Evolutionary conservation across 2,113 vertebrate species (phyloP).

Genomic region (Athene cunicularia): DNA sequence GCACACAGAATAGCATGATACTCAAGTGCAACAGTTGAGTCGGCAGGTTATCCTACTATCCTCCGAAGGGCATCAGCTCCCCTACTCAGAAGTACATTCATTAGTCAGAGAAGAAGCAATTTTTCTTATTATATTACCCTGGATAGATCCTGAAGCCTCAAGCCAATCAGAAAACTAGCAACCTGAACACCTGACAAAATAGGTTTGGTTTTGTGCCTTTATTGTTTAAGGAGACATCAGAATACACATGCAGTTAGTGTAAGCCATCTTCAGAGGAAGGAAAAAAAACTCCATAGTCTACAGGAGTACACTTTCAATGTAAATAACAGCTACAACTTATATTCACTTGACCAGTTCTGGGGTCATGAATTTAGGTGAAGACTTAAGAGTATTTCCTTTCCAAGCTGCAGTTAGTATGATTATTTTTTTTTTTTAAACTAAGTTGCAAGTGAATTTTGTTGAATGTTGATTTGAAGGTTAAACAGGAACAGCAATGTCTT

Average conservation of each 20-base stretch:
- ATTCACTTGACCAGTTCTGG: no score
- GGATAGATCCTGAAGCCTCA: not conserved
- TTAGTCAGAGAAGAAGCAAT: not conserved
- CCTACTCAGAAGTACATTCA: not conserved
- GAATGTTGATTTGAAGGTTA: not conserved
- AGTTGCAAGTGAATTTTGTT: not conserved
- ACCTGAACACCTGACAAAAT: not conserved
- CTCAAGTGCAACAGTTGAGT: not conserved
- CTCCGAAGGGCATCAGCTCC: not conserved
- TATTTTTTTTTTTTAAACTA: no score
- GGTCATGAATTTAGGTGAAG: no score
- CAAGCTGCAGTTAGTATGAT: no score
- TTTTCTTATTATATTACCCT: not conserved
- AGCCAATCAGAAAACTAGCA: not conserved
- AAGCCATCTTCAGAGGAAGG: not conserved
- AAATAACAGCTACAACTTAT: not conserved
- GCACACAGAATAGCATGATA: not conserved
- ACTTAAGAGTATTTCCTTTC: not conserved
- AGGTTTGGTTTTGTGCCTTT: not conserved
- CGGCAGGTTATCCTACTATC: not conserved
- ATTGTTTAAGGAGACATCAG: not conserved
- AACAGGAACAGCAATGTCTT: not conserved
- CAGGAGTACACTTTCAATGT: not conserved
- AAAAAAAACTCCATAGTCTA: not conserved
- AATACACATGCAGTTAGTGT: not conserved